A percentile compares a stretch with the other conserved stretches of the same genome.
Conservation (phyloP, 2,113 vertebrate genomes). For the Suricata suricatta region DNA sequence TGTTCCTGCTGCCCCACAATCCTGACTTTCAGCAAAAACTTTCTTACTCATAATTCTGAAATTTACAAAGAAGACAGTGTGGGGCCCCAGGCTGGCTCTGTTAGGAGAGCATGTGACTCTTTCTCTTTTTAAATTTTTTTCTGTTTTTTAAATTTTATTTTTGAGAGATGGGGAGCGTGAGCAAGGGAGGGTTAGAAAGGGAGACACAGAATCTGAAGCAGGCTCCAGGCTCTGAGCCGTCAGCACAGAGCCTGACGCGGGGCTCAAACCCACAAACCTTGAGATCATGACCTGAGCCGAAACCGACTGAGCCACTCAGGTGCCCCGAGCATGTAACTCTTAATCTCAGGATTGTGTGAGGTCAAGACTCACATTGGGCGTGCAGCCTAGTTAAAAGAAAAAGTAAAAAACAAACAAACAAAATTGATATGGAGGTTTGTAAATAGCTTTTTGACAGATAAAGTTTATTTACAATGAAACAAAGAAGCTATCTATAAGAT, state of each 20-base stretch:
- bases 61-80: not conserved
- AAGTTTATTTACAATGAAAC: not conserved
- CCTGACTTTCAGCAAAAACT: rapidly evolving
- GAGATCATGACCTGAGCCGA: too few relatives aligned
- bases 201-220: too few relatives aligned
- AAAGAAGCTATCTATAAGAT: not conserved
- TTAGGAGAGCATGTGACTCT: not conserved
- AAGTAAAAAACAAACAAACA: not conserved
- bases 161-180: too few relatives aligned
- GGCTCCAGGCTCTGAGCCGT: too few relatives aligned
- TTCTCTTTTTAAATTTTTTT: too few relatives aligned
- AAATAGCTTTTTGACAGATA: not conserved
- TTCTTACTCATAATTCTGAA: not conserved
- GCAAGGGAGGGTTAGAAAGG: too few relatives aligned
- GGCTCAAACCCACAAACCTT: too few relatives aligned
- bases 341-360: not conserved
- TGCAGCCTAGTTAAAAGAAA: not conserved
- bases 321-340: not conserved
- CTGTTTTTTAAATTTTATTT: too few relatives aligned
- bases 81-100: not conserved
- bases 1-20: rapidly evolving
- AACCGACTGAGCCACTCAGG: too few relatives aligned
- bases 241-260: too few relatives aligned
- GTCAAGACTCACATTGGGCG: not conserved
- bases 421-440: not conserved